Base-by-base conservation (phyloP, 35 echinoderm and acorn worm species). In the Holothuria glaberrima region DNA sequence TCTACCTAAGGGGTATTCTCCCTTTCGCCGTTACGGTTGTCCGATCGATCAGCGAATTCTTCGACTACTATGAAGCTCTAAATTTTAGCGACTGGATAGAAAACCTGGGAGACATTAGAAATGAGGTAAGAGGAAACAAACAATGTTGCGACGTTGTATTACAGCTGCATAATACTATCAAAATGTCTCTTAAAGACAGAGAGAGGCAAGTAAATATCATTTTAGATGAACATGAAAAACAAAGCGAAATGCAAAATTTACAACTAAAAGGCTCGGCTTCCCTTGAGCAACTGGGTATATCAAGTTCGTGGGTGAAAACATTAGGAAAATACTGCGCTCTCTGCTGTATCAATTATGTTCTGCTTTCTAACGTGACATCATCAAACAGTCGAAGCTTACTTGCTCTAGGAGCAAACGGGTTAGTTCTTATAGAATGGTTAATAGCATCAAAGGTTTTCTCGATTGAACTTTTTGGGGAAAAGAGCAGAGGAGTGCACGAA, bases 1-100 rank as follows among this genome's bases (percentile, higher is more conserved):
- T 86, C 59, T 84, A 84, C 32, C 21, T 84, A 20, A 84, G 30
- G 19, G 81, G 81, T n/a, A 46, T 84, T 61, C 46, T 84, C 4
- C 81, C 81, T 35, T 18, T 64, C 4, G 26, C 58, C 26, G 58
- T 33, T 21, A 27, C 33, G 30, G n/a, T 86, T 26, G 33, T 86
- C 0, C 61, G 83, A 86, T 66, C 38, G 21, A 18, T 86, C 9
- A 59, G 31, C 19, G 52, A 33, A 20, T 84, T 61, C 56, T 59
- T 84, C 29, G 81, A 84, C 46, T 36, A 86, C 34, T 86, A 86
- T 41, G 59, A 66, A 38, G 83, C 30, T 35, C 82, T 60, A 7
- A n/a, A 29, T 30, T 63, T 86, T 63, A 58, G 36, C 16, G 56
- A 86, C 6, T 86, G 82, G 82, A 29, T 33, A 63, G 26, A 75